Evolutionary conservation across 2,888 invertebrate genomes (phyloP).

Genomic region (Myathropa florea): DNA sequence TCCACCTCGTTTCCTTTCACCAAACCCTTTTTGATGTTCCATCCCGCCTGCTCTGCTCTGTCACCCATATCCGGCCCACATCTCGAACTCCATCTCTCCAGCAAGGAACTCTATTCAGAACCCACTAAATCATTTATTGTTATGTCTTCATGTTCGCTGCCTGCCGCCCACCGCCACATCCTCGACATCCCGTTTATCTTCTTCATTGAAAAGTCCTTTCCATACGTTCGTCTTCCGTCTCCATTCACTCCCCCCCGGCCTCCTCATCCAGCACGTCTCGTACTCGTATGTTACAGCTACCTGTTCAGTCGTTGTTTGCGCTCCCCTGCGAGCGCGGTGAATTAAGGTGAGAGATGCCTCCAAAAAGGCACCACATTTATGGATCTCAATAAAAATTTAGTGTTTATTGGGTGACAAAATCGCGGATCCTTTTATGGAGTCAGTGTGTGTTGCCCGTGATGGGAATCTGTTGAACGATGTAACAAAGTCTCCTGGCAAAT

Average conservation of each 20-base stretch:
- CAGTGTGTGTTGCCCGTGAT: background rate
- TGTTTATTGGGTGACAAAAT: constrained; percentile 37
- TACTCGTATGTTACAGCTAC: background rate
- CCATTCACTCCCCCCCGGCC: background rate
- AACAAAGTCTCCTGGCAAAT: background rate
- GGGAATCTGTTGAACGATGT: constrained; percentile 22
- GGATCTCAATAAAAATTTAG: constrained; percentile 36
- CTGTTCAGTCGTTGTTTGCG: background rate
- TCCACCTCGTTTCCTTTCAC: background rate
- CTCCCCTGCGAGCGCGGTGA: background rate
- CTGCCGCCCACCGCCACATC: background rate
- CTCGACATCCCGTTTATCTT: constrained; percentile 7
- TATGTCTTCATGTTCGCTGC: constrained; percentile 5
- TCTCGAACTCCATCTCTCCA: background rate
- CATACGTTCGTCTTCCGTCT: background rate
- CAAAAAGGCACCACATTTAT: constrained; percentile 25
- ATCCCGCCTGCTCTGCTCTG: too few relatives aligned
- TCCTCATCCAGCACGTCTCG: background rate
- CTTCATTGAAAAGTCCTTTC: background rate
- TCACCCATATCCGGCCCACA: background rate
- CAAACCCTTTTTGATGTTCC: background rate
- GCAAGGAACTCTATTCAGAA: background rate
- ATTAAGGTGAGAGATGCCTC: constrained; percentile 1
- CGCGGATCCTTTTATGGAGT: constrained; percentile 37
- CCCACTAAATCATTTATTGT: constrained; percentile 13